Conservation (phyloP, 2,113 vertebrate species). For the Xenopus laevis region DNA sequence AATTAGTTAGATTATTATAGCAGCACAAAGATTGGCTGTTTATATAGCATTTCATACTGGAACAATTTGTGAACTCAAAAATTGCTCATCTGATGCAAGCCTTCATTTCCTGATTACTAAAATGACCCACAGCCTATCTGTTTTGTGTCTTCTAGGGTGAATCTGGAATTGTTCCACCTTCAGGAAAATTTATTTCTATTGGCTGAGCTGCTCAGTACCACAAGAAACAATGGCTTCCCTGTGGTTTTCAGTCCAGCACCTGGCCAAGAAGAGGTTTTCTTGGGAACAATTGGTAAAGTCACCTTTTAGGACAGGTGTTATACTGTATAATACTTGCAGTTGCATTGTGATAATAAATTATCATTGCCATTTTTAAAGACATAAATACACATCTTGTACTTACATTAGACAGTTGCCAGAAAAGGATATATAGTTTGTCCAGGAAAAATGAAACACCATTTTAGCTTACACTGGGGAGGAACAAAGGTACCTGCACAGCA, state of each 20-base stretch:
- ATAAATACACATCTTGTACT: no score
- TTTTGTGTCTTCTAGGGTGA: conserved; percentile 52
- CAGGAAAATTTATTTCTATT: conserved; percentile 56
- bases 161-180: conserved; percentile 54
- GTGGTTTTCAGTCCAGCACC: conserved; percentile 45
- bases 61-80: conserved; percentile 54
- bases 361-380: no score
- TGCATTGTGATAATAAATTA: no score
- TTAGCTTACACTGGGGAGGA: no score
- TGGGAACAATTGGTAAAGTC: conserved; percentile 54
- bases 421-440: no score
- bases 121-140: conserved; percentile 42
- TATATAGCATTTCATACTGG: conserved; percentile 52
- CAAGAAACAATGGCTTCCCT: conserved; percentile 46
- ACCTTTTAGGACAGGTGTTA: neutral
- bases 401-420: no score
- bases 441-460: no score
- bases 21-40: conserved; percentile 51
- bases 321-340: no score
- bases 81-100: conserved; percentile 46
- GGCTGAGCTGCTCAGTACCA: conserved; percentile 49
- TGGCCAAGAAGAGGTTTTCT: conserved; percentile 52
- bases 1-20: conserved; percentile 34
- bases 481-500: no score
- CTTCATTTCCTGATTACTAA: conserved; percentile 55